Evolutionary conservation across 2,113 vertebrate species (phyloP), one percentile per base, ranked within the genome.

Genomic region (Theristicus caerulescens): DNA sequence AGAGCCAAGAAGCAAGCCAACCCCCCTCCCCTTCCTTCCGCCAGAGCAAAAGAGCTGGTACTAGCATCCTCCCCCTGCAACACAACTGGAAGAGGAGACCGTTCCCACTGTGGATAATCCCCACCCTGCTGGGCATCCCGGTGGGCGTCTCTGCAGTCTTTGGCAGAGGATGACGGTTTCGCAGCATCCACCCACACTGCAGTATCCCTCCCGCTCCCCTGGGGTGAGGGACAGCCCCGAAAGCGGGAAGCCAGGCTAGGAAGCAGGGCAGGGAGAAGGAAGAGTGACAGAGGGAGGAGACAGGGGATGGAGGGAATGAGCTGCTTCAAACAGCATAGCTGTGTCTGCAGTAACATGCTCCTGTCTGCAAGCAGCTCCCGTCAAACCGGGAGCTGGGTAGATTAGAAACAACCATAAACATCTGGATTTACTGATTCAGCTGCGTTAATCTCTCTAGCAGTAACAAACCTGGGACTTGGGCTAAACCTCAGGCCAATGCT

Each of bases 61-160:
- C n/a, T 10, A 55, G 38, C 16, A 22, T 14, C 47, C 5, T 11
- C 40, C 3, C 11, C 7, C 13, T 0, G 0, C n/a, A 34, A 20
- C 9, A 31, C 15, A 20, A 5, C 14, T 4, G 51, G 49, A 71
- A 70, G 27, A 69, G 15, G 46, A 93, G 44, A 40, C 12, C 40
- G 3, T 59, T 67, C 20, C 51, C 73, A 26, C 47, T 8, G 19
- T 7, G 71, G 51, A 25, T 16, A 73, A 62, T 69, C 24, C 59
- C 77, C 4, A 6, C 10, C 25, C 52, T 55, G 26, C 49, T 9
- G 17, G 47, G 59, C 29, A 42, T 7, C 61, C 66, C 6, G 2
- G 26, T 34, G 58, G 10, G 16, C 27, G 10, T 55, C 32, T 66
- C 69, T 70, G 76, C 62, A 58, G 4, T 40, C 51, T 55, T 52